Conservation (phyloP, 2,888 invertebrate genomes). For the Thalpophila matura region DNA sequence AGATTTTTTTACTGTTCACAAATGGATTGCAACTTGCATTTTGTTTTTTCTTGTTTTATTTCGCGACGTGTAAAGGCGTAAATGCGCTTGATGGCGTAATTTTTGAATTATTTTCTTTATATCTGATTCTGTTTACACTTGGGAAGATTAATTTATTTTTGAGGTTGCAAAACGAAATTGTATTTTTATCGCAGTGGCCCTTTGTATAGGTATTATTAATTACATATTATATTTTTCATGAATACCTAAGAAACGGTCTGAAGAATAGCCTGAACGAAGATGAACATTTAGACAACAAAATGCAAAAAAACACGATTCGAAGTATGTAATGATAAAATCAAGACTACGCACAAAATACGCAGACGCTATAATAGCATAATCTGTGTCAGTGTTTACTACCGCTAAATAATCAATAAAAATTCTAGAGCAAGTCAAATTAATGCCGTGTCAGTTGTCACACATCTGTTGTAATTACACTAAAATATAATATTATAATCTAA, state of each 20-base stretch:
- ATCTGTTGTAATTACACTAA: slow-evolving; percentile 31
- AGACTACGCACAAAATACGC: slow-evolving; percentile 1
- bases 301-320: neutral
- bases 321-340: neutral
- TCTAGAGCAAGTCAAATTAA: slow-evolving; percentile 39
- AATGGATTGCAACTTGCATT: slow-evolving; percentile 20
- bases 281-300: too few relatives aligned
- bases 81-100: neutral
- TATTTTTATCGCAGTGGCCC: neutral
- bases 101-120: neutral
- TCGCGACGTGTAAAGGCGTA: neutral
- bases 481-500: slow-evolving; percentile 18
- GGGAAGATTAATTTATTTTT: too few relatives aligned
- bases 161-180: neutral
- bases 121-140: too few relatives aligned
- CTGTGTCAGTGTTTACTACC: slow-evolving; percentile 28
- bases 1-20: slow-evolving; percentile 10
- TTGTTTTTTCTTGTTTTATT: slow-evolving; percentile 10
- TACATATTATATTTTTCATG: too few relatives aligned
- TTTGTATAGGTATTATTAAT: too few relatives aligned
- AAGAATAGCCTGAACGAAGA: too few relatives aligned
- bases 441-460: slow-evolving; percentile 31
- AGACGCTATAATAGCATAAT: neutral
- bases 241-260: too few relatives aligned
- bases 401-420: slow-evolving; percentile 29